Percentiles rank a stretch among this genome's conserved stretches.
Conservation (phyloP, 1,140 invertebrate genomes). For the Drosophila lacteicornis region DNA sequence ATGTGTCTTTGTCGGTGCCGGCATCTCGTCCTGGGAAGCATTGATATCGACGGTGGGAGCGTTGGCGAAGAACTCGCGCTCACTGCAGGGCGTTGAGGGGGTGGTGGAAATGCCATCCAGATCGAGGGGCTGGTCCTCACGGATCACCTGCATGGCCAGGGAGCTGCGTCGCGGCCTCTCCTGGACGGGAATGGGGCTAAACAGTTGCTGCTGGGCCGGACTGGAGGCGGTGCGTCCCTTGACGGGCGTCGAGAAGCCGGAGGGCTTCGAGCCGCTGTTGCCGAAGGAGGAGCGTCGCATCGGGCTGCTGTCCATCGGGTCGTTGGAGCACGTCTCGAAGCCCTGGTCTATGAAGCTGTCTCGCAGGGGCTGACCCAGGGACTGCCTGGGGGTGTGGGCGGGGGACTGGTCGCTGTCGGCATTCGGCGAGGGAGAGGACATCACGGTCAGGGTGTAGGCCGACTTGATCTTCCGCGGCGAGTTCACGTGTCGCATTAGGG, state of each 20-base stretch:
- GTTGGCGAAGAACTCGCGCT: constrained; percentile 71
- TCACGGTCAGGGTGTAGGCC: constrained; percentile 66
- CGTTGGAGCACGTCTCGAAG: constrained; percentile 79
- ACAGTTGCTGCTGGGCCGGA: constrained; percentile 59
- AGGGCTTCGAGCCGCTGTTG: constrained; percentile 30
- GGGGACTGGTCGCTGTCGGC: constrained; percentile 71
- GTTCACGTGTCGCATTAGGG: constrained; percentile 66
- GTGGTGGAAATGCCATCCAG: constrained; percentile 36
- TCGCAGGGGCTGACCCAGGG: constrained; percentile 41
- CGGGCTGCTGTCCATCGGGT: constrained; percentile 67
- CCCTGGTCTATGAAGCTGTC: constrained; percentile 79
- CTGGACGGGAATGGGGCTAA: constrained; percentile 57
- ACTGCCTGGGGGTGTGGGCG: constrained; percentile 54
- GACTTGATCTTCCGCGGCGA: constrained; percentile 75
- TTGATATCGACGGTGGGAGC: constrained; percentile 69
- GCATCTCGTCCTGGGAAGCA: constrained; percentile 35
- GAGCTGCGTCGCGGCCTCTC: constrained; percentile 71
- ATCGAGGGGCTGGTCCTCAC: constrained; percentile 73
- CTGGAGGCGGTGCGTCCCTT: constrained; percentile 37
- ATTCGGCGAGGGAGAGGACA: constrained; percentile 74
- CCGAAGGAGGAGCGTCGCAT: constrained; percentile 39
- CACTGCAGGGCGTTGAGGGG: constrained; percentile 54
- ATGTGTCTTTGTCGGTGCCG: constrained; percentile 5
- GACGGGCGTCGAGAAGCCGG: constrained; percentile 69
- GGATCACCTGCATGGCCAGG: constrained; percentile 76